Conservation (phyloP, 2,113 vertebrate species). For the Leptosomus discolor region DNA sequence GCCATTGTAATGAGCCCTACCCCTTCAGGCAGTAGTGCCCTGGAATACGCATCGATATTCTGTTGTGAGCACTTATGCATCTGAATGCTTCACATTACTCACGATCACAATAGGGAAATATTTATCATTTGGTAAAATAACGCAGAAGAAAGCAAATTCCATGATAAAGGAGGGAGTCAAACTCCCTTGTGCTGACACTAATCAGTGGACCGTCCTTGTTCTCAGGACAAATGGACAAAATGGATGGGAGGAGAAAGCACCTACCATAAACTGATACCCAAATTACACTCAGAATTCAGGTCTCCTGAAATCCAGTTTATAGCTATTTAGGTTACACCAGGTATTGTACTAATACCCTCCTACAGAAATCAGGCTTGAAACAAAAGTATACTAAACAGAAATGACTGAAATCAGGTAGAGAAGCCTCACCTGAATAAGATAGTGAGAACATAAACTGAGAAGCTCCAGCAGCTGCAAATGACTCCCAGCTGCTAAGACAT, state of each 20-base stretch:
- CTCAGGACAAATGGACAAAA: neutral
- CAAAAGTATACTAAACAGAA: neutral
- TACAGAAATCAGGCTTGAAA: neutral
- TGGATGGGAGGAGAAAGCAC: neutral
- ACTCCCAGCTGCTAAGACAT: conserved; percentile 94
- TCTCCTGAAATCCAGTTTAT: neutral
- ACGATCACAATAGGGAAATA: neutral
- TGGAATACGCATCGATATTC: neutral
- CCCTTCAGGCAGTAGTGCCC: neutral
- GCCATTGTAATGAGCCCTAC: neutral
- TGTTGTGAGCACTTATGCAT: neutral
- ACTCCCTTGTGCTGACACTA: neutral
- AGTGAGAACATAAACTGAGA: conserved; percentile 95
- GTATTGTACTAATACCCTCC: neutral
- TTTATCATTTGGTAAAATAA: neutral
- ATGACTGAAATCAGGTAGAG: neutral
- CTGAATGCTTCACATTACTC: neutral
- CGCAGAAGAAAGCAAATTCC: neutral
- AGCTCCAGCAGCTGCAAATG: conserved; percentile 96
- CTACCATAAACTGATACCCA: neutral
- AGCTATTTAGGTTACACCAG: neutral
- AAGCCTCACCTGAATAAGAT: conserved; percentile 91
- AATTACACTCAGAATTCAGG: neutral
- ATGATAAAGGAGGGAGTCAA: neutral
- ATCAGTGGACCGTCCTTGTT: neutral